Conservation (phyloP, 2,888 invertebrate species). For the Tenthredo notha region DNA sequence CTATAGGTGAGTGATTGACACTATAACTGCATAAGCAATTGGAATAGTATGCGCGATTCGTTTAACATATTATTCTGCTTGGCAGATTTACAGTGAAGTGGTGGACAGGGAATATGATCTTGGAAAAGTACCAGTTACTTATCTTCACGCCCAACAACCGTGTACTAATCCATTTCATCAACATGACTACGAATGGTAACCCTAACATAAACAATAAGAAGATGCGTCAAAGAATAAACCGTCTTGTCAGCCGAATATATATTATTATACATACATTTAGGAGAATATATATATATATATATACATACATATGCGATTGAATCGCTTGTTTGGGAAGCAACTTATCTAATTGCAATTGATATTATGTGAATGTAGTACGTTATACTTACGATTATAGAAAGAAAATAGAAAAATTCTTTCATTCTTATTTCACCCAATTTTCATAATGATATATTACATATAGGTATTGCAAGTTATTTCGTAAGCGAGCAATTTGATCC, state of each 20-base stretch:
- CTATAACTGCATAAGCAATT: background rate
- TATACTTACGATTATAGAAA: background rate
- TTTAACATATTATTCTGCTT: constrained; percentile 54
- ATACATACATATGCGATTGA: background rate
- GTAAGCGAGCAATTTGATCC: background rate
- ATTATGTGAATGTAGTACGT: background rate
- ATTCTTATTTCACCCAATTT: background rate
- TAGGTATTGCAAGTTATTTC: background rate
- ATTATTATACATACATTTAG: background rate
- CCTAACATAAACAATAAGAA: background rate
- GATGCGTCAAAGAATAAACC: constrained; percentile 23
- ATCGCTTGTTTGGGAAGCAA: constrained; percentile 32
- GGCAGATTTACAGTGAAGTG: constrained; percentile 74
- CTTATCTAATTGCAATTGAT: constrained; percentile 4
- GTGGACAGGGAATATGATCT: constrained; percentile 69
- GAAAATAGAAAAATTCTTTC: background rate
- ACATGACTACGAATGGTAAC: constrained; percentile 77
- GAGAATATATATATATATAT: background rate
- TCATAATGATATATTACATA: background rate
- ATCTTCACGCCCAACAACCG: constrained; percentile 77
- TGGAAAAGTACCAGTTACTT: constrained; percentile 72
- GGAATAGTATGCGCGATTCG: background rate
- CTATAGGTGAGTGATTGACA: background rate
- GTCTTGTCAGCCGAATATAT: constrained; percentile 35
- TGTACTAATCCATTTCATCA: constrained; percentile 75